A percentile compares a stretch with the other conserved stretches of the same genome.
Evolutionary conservation across 2,888 invertebrate genomes (phyloP).

Genomic region (Chorisops tibialis): DNA sequence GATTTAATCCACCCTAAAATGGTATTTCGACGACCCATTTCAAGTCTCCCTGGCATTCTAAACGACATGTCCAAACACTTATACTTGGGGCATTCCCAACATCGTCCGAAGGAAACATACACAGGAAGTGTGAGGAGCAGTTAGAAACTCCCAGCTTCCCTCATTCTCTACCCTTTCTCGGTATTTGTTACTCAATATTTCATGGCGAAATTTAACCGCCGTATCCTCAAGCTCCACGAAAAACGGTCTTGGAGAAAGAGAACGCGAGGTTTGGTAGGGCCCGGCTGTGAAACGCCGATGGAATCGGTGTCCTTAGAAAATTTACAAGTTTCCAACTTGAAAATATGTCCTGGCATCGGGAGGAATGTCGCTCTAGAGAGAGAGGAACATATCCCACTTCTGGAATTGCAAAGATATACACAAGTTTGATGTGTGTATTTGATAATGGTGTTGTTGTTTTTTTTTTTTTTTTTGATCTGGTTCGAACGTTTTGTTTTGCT

Average conservation of each 20-base stretch:
- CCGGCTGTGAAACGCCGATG: neutral
- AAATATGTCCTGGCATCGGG: slow-evolving; percentile 2
- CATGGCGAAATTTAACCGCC: slow-evolving; percentile 27
- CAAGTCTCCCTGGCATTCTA: slow-evolving; percentile 4
- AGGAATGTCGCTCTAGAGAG: neutral
- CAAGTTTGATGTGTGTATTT: neutral
- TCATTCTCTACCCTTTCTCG: neutral
- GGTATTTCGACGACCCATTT: neutral
- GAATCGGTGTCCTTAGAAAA: slow-evolving; percentile 6
- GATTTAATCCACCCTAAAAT: neutral
- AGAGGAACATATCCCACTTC: neutral
- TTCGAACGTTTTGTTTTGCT: neutral
- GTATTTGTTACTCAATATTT: slow-evolving; percentile 29
- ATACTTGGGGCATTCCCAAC: slow-evolving; percentile 1
- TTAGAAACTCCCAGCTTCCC: slow-evolving; percentile 10
- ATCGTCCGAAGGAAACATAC: neutral
- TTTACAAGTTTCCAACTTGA: slow-evolving; percentile 26
- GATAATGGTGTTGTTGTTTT: neutral
- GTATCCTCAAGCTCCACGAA: slow-evolving; percentile 5
- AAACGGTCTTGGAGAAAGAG: neutral
- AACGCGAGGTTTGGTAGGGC: neutral
- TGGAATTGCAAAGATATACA: neutral
- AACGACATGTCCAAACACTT: slow-evolving; percentile 26
- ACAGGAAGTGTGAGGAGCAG: neutral
- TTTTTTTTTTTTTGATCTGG: neutral